Evolutionary conservation across 2,113 vertebrate genomes (phyloP), one percentile per base, ranked within the genome.

Genomic region (Sakesphorus luctuosus): DNA sequence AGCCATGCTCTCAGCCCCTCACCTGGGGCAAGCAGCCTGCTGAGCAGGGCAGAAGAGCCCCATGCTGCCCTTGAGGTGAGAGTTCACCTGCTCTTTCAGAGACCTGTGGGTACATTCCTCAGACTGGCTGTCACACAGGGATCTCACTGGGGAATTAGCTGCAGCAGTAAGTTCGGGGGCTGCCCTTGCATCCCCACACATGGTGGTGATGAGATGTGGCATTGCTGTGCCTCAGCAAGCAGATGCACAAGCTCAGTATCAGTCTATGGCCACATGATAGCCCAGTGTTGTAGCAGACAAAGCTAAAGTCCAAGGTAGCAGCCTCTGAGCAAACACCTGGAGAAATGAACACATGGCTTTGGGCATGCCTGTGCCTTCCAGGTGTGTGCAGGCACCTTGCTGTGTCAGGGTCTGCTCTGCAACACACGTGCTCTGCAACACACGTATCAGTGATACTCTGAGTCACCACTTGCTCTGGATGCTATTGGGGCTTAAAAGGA

Each of bases 141-240:
- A 23, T 66, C 61, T 78, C 2, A 4, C 46, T n/a, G 24, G 43
- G 40, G 18, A 43, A 43, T 35, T 43, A 52, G 29, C 17, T 65
- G 59, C 44, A 73, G 68, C 40, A 18, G 4, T 33, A 20, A 19
- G 9, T 14, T 40, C 21, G 26, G 66, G 50, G 26, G 33, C 43
- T 84, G 58, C 17, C 43, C 26, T 50, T 11, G 36, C 0, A 0
- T 82, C 65, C 28, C n/a, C 8, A 3, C 1, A 2, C 0, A 1
- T 38, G 63, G 13, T 82, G 44, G 33, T 38, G 66, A 25, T 0
- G 10, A 65, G 58, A 26, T 0, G 4, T 29, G 53, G 29, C 44
- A 26, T 17, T 28, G 25, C 52, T 65, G 29, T 59, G 38, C 53
- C 49, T 46, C 2, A 6, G 23, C 38, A 59, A 55, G 53, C 0